Conservation (phyloP, 2,888 invertebrate genomes). For the Tenthredo notha region DNA sequence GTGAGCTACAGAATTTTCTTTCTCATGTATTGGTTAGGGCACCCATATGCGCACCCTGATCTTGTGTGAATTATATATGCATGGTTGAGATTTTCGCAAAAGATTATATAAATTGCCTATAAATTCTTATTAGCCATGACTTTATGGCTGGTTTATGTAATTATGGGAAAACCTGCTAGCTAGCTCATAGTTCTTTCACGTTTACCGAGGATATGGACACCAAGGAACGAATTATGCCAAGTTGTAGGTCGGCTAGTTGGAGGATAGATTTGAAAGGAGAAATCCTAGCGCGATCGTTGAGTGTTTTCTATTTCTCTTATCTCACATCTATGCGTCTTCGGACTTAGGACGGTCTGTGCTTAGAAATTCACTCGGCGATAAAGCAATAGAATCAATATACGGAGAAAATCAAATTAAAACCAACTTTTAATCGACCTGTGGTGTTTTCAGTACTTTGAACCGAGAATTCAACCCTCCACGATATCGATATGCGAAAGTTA, state of each 20-base stretch:
- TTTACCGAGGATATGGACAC: background rate
- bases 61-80: slow-evolving; percentile 36
- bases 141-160: slow-evolving; percentile 30
- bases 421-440: background rate
- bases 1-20: slow-evolving; percentile 5
- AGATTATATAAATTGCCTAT: slow-evolving; percentile 46
- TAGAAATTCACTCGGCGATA: background rate
- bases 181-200: background rate
- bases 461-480: background rate
- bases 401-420: background rate
- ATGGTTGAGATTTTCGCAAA: slow-evolving; percentile 35
- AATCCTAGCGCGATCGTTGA: slow-evolving; percentile 1
- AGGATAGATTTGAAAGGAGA: slow-evolving; percentile 16
- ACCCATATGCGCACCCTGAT: background rate
- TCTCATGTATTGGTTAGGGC: background rate
- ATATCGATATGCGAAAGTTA: background rate
- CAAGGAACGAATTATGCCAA: background rate
- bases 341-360: background rate
- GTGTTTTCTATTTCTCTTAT: slow-evolving; percentile 21
- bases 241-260: slow-evolving; percentile 8
- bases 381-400: background rate
- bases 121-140: slow-evolving; percentile 45
- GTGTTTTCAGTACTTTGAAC: background rate
- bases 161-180: slow-evolving; percentile 11
- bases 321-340: slow-evolving; percentile 15